Percentiles rank a stretch among this genome's conserved stretches.
Evolutionary conservation across 2,888 invertebrate genomes (phyloP).

Genomic region (Chirona hameri): DNA sequence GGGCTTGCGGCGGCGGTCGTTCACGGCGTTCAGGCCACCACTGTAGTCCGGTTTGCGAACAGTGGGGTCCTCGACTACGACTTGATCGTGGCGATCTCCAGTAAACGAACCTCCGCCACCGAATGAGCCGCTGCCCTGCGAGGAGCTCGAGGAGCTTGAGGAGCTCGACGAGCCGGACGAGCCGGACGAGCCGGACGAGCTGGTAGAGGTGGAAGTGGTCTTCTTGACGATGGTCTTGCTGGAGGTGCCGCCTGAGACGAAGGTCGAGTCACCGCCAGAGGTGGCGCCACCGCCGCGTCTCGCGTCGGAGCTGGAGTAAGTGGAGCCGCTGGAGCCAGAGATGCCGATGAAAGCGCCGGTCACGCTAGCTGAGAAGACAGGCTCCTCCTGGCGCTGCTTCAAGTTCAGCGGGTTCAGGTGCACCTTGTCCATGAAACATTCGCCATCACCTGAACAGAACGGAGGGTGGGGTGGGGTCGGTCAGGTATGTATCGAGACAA

Average conservation of each 20-base stretch:
- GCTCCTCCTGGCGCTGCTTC: neutral
- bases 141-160: neutral
- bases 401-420: constrained; percentile 31
- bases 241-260: neutral
- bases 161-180: neutral
- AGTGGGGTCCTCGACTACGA: constrained; percentile 7
- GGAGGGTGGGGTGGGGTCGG: neutral
- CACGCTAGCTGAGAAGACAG: neutral
- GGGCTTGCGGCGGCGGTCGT: neutral
- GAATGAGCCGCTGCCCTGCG: neutral
- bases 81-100: neutral
- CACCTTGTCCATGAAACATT: constrained; percentile 30
- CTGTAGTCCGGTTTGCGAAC: neutral
- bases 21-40: neutral
- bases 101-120: neutral
- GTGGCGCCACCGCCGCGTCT: neutral
- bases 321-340: neutral
- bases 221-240: neutral
- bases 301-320: neutral
- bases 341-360: neutral
- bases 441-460: constrained; percentile 31
- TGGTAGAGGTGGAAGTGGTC: neutral
- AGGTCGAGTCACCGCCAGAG: neutral
- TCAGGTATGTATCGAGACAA: neutral
- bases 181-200: neutral